A percentile compares a stretch with the other conserved stretches of the same genome.
phyloP scores from a whole-genome alignment of 23 tunicate species.

The Corella eumyota region DNA sequence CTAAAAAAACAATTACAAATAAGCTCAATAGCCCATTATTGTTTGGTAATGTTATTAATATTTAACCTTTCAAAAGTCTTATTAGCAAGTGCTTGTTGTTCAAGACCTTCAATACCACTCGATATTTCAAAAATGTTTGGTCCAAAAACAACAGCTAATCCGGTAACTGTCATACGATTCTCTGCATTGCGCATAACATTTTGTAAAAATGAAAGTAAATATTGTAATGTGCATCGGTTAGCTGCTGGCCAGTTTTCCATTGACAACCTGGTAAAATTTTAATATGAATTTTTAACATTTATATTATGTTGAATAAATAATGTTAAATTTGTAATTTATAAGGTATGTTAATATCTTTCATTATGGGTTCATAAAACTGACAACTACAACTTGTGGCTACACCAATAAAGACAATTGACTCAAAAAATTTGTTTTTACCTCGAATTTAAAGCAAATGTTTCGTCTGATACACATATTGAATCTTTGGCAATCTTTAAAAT shows the following conservation, averaged over 20 bases:
- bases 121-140: conserved; percentile 68
- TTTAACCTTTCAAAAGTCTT: conserved; percentile 71
- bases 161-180: conserved; percentile 81
- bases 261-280: conserved; percentile 26
- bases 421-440: conserved; percentile 22
- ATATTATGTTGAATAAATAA: background rate
- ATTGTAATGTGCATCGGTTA: conserved; percentile 46
- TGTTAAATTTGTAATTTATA: too few relatives aligned
- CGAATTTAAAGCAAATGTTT: conserved; percentile 57
- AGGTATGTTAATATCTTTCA: too few relatives aligned
- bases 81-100: conserved; percentile 60
- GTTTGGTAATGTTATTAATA: background rate
- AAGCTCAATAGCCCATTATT: too few relatives aligned
- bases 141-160: conserved; percentile 74
- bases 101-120: conserved; percentile 18
- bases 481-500: conserved; percentile 33
- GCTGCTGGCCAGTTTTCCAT: conserved; percentile 37
- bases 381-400: background rate
- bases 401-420: background rate
- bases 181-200: conserved; percentile 45
- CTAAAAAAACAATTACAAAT: background rate
- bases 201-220: conserved; percentile 48
- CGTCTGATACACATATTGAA: conserved; percentile 52
- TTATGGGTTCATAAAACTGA: background rate
- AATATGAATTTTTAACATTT: background rate